phyloP scores from a whole-genome alignment of 2,797 vertebrate genomes.

The Steatocranus sp. region DNA sequence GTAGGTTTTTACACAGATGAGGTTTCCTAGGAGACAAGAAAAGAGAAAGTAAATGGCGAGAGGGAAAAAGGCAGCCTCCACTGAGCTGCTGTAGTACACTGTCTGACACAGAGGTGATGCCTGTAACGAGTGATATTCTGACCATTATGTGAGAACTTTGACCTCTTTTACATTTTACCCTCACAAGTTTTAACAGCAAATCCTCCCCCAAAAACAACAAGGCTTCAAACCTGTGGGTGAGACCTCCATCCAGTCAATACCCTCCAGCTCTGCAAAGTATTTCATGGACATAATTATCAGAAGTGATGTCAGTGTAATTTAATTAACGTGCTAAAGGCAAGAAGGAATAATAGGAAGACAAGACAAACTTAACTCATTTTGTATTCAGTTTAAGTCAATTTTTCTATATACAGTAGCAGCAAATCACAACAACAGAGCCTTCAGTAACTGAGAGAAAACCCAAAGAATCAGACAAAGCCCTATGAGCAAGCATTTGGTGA shows the following conservation, averaged over 20 bases:
- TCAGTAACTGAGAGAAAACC: background rate
- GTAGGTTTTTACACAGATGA: background rate
- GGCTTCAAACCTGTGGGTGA: background rate
- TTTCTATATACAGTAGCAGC: background rate
- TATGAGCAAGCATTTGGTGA: background rate
- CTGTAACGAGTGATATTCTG: background rate
- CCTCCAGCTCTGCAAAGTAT: background rate
- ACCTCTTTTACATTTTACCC: background rate
- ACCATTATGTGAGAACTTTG: background rate
- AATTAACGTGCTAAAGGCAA: background rate
- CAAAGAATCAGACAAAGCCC: background rate
- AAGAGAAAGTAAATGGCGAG: background rate
- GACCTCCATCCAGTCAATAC: background rate
- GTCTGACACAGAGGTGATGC: background rate
- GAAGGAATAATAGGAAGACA: background rate
- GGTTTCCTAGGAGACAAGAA: conserved; percentile 37
- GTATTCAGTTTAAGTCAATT: background rate
- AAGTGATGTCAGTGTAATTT: background rate
- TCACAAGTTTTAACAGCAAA: background rate
- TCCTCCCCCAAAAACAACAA: background rate
- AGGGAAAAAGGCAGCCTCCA: background rate
- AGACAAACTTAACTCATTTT: background rate
- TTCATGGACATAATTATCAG: background rate
- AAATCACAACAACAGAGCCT: background rate
- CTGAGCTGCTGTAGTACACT: background rate